These are phyloP conservation scores for Notechis scutatus DNA, from an alignment of 2,113 vertebrate species.

Conservation along the genomic window DNA sequence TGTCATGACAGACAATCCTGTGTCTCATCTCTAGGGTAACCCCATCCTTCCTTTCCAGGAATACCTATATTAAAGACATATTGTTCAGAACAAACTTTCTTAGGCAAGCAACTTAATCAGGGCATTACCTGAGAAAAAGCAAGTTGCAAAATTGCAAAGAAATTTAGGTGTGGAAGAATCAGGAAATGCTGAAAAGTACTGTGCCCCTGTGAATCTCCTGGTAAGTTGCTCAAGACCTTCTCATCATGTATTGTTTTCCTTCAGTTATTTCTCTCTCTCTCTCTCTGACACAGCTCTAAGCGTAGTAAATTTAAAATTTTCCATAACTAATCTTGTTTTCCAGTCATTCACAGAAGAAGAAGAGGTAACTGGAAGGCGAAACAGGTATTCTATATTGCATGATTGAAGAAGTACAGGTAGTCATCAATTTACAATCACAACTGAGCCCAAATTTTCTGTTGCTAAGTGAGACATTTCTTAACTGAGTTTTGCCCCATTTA, in stretches of 20 bases:
- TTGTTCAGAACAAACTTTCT: neutral
- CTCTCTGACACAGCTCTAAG: neutral
- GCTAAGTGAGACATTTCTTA: neutral
- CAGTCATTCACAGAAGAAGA: neutral
- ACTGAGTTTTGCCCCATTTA: neutral
- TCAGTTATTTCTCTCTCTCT: neutral
- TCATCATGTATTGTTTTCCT: neutral
- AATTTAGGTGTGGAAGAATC: neutral
- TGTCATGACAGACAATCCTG: neutral
- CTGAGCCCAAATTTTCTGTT: neutral
- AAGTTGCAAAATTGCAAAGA: neutral
- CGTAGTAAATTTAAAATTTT: neutral
- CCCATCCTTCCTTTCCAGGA: neutral
- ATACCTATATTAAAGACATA: neutral
- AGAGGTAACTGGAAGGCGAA: neutral
- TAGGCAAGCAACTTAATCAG: neutral
- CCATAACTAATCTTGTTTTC: neutral
- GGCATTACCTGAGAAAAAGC: neutral
- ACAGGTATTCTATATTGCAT: neutral
- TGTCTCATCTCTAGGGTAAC: neutral
- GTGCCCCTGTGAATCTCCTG: neutral
- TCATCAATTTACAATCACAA: neutral
- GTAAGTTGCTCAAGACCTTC: neutral
- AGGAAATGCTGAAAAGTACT: constrained; percentile 7
- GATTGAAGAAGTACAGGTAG: neutral